Conservation (phyloP, 2,888 invertebrate species). For the Apamea monoglypha region DNA sequence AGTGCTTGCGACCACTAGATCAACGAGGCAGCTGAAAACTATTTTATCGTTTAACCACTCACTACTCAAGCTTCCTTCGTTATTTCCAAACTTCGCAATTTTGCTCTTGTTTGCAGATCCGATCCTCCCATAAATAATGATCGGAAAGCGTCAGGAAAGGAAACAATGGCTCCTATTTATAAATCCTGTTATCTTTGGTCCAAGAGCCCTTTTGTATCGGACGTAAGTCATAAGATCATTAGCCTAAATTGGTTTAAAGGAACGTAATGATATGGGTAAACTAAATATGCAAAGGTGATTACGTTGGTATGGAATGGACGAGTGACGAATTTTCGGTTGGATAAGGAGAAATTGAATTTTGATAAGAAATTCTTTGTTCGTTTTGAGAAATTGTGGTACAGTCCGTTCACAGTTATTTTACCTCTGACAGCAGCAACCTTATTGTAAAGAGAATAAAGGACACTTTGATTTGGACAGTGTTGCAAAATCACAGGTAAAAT, state of each 20-base stretch:
- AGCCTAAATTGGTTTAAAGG: constrained; percentile 33
- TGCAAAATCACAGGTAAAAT: too few relatives aligned
- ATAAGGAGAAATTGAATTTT: not conserved
- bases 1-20: not conserved
- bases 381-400: not conserved
- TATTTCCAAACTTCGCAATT: constrained; percentile 32
- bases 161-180: constrained; percentile 54
- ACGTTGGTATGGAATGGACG: not conserved
- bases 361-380: not conserved
- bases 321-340: not conserved
- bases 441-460: too few relatives aligned
- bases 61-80: not conserved
- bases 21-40: not conserved
- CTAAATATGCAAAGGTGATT: not conserved
- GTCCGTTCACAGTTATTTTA: too few relatives aligned
- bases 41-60: not conserved
- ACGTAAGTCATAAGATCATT: constrained; percentile 45
- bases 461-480: too few relatives aligned
- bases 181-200: constrained; percentile 52
- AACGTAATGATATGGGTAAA: constrained; percentile 2
- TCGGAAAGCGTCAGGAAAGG: constrained; percentile 18
- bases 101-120: constrained; percentile 35
- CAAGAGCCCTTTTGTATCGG: constrained; percentile 35
- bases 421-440: too few relatives aligned
- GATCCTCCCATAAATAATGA: constrained; percentile 50